These are phyloP conservation scores for Drosophila demipolita DNA, from an alignment of 2,888 invertebrate genomes.

Conservation along the genomic window DNA sequence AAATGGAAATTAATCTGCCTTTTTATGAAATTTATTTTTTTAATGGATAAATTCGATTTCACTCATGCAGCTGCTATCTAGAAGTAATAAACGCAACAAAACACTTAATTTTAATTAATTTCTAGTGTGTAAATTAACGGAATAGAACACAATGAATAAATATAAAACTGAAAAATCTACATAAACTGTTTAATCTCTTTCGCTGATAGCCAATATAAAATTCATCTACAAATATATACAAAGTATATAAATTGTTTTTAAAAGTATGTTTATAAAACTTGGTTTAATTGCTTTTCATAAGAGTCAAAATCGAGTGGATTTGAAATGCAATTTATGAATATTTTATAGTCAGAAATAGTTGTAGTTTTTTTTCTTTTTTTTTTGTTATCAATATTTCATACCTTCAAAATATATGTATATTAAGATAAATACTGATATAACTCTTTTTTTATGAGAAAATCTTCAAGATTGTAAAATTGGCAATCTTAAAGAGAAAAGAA, in stretches of 20 bases:
- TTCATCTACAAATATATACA: neutral
- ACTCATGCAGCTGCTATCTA: slow-evolving; percentile 26
- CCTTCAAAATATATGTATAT: too few species aligned
- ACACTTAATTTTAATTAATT: slow-evolving; percentile 20
- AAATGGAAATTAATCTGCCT: slow-evolving; percentile 8
- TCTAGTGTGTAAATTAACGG: slow-evolving; percentile 36
- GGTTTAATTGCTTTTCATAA: neutral
- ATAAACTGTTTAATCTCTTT: neutral
- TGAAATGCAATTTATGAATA: neutral
- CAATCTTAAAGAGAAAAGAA: neutral
- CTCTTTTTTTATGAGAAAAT: neutral
- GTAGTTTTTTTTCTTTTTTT: too few species aligned
- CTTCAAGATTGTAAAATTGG: neutral
- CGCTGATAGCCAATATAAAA: neutral
- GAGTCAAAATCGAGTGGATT: neutral
- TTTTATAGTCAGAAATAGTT: neutral
- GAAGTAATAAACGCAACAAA: slow-evolving; percentile 41
- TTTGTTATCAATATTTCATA: too few species aligned
- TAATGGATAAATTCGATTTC: slow-evolving; percentile 12
- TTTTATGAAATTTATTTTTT: slow-evolving; percentile 1
- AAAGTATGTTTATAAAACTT: neutral
- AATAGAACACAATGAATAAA: slow-evolving; percentile 62
- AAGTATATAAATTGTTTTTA: neutral
- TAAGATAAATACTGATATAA: neutral
- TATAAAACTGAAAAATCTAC: slow-evolving; percentile 37